A percentile compares a stretch with the other conserved stretches of the same genome.
These are phyloP conservation scores for Aulostomus chinensis DNA, from an alignment of 2,797 vertebrate species.

Conservation along the genomic window DNA sequence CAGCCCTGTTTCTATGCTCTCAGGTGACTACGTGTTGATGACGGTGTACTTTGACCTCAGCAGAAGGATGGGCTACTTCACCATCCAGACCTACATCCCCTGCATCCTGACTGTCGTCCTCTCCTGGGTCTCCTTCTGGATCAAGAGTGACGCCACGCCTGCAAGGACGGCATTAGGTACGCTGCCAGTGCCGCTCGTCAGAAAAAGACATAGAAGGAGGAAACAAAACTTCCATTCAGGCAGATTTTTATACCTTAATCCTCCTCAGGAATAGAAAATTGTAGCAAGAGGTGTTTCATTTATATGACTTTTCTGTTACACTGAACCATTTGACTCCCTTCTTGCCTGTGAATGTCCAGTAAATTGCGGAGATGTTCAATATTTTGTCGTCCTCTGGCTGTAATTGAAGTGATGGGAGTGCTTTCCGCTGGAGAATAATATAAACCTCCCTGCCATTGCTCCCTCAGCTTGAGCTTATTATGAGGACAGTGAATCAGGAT, in stretches of 20 bases:
- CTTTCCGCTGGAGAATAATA: too few species aligned
- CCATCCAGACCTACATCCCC: slow-evolving; percentile 97
- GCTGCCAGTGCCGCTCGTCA: background rate
- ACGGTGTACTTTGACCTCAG: slow-evolving; percentile 95
- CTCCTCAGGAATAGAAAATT: background rate
- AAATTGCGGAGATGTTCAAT: too few species aligned
- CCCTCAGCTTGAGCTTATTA: too few species aligned
- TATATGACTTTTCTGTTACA: background rate
- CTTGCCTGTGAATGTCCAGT: too few species aligned
- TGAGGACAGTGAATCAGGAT: too few species aligned
- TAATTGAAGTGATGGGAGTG: too few species aligned
- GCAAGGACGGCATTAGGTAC: slow-evolving; percentile 93
- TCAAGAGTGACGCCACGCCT: slow-evolving; percentile 96
- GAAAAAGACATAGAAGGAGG: too few species aligned
- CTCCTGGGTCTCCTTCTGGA: slow-evolving; percentile 98
- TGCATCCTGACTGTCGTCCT: slow-evolving; percentile 96
- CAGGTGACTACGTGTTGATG: slow-evolving; percentile 96
- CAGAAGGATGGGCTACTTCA: slow-evolving; percentile 98
- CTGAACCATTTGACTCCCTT: too few species aligned
- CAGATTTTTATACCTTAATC: too few species aligned
- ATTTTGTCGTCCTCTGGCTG: too few species aligned
- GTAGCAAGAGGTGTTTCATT: background rate
- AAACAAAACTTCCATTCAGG: too few species aligned
- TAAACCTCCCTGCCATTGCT: too few species aligned
- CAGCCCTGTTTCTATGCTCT: background rate